These are phyloP conservation scores for Alexandromys fortis DNA, from an alignment of 2,113 vertebrate species.

Conservation along the genomic window DNA sequence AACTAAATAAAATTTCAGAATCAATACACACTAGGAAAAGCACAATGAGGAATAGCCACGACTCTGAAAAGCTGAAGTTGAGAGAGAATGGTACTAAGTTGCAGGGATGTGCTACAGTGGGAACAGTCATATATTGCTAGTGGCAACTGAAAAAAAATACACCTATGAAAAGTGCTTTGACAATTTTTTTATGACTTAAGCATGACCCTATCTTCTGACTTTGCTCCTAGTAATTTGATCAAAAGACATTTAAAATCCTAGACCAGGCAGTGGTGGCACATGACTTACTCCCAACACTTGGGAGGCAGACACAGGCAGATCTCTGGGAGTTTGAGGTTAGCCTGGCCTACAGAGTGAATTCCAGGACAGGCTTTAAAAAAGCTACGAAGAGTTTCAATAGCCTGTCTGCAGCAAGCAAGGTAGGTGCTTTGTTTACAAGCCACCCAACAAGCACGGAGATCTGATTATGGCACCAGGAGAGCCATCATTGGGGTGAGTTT, in stretches of 20 bases:
- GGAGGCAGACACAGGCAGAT: too few species aligned
- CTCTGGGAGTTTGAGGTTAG: too few species aligned
- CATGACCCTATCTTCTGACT: background rate
- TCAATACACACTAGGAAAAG: constrained; percentile 23
- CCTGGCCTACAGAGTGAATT: too few species aligned
- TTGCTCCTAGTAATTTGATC: background rate
- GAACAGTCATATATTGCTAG: background rate
- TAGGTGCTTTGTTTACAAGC: too few species aligned
- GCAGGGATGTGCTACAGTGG: background rate
- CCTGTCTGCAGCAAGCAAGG: too few species aligned
- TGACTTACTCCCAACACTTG: too few species aligned
- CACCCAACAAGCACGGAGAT: too few species aligned
- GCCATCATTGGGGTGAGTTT: too few species aligned
- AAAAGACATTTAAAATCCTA: constrained; percentile 32
- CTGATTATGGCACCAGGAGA: too few species aligned
- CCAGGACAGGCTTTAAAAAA: too few species aligned
- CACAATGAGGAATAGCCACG: background rate
- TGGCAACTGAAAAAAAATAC: background rate
- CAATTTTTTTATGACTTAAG: constrained; percentile 15
- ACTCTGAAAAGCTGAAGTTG: background rate
- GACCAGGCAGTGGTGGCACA: too few species aligned
- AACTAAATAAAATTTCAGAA: background rate
- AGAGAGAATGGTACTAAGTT: background rate
- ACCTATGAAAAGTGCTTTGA: constrained; percentile 7
- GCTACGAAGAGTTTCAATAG: too few species aligned